These are phyloP conservation scores for Pristionchus exspectatus DNA, from an alignment of 2,888 invertebrate genomes.

Conservation along the genomic window DNA sequence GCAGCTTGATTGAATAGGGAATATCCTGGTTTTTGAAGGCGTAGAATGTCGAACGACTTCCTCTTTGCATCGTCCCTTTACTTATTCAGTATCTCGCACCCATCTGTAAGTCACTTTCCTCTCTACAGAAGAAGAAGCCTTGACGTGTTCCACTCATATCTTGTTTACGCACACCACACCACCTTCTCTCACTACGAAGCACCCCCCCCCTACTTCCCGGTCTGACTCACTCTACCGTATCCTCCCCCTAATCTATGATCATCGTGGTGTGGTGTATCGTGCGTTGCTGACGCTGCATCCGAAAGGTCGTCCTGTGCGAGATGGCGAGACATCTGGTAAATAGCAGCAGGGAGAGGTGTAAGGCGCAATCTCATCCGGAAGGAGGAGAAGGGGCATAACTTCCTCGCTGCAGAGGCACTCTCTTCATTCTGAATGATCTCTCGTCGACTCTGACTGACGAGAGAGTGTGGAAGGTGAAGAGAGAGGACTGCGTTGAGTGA, in stretches of 20 bases:
- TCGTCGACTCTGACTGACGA: background rate
- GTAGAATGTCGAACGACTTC: no score
- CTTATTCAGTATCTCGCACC: background rate
- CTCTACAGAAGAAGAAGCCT: background rate
- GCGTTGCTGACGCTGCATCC: background rate
- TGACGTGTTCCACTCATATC: background rate
- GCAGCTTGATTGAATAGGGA: no score
- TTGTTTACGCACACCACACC: slow-evolving; percentile 10
- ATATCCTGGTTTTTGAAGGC: no score
- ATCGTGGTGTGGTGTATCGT: background rate
- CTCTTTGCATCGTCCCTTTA: background rate
- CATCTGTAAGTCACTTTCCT: background rate
- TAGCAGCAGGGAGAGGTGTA: slow-evolving; percentile 6
- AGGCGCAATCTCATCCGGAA: background rate
- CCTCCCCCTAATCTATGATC: background rate
- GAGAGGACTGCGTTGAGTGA: background rate
- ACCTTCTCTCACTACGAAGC: background rate
- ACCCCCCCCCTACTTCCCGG: background rate
- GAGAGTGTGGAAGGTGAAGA: background rate
- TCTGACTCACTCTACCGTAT: background rate
- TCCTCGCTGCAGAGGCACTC: background rate
- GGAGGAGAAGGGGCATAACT: background rate
- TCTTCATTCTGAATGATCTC: background rate
- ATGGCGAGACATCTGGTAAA: slow-evolving; percentile 6
- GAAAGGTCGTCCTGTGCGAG: background rate